These are phyloP conservation scores for Drosophila mayri DNA, from an alignment of 1,140 invertebrate genomes.

Conservation along the genomic window DNA sequence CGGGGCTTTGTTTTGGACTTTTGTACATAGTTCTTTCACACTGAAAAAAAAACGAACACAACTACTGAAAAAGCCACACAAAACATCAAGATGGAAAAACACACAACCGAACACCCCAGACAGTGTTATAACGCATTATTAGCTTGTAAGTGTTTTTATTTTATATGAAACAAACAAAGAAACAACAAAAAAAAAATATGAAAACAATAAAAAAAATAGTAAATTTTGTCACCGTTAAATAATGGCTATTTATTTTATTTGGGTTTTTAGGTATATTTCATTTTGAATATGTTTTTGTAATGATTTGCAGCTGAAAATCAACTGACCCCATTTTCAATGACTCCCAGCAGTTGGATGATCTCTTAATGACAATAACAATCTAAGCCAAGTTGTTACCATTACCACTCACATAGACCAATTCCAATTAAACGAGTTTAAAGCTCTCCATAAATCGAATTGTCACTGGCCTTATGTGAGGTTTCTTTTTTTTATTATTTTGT, in stretches of 20 bases:
- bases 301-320: neutral
- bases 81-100: slow-evolving; percentile 33
- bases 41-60: slow-evolving; percentile 50
- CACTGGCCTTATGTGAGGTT: slow-evolving; percentile 27
- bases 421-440: slow-evolving; percentile 34
- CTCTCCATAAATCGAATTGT: slow-evolving; percentile 36
- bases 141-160: slow-evolving; percentile 84
- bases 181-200: slow-evolving; percentile 84
- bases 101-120: slow-evolving; percentile 57
- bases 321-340: slow-evolving; percentile 14
- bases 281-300: neutral
- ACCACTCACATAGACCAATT: slow-evolving; percentile 28
- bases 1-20: slow-evolving; percentile 30
- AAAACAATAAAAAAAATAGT: slow-evolving; percentile 85
- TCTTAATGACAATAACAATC: slow-evolving; percentile 25
- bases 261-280: neutral
- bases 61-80: slow-evolving; percentile 35
- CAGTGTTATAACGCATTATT: slow-evolving; percentile 84
- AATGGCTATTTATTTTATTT: slow-evolving; percentile 20
- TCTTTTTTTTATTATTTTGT: neutral
- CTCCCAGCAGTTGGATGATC: slow-evolving; percentile 22
- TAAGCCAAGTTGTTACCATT: neutral
- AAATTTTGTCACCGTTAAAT: slow-evolving; percentile 85
- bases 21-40: slow-evolving; percentile 80
- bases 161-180: slow-evolving; percentile 85